Evolutionary conservation across 2,797 vertebrate species (phyloP), one percentile per base, ranked within the genome.

Genomic region (Hippocampus kuda): DNA sequence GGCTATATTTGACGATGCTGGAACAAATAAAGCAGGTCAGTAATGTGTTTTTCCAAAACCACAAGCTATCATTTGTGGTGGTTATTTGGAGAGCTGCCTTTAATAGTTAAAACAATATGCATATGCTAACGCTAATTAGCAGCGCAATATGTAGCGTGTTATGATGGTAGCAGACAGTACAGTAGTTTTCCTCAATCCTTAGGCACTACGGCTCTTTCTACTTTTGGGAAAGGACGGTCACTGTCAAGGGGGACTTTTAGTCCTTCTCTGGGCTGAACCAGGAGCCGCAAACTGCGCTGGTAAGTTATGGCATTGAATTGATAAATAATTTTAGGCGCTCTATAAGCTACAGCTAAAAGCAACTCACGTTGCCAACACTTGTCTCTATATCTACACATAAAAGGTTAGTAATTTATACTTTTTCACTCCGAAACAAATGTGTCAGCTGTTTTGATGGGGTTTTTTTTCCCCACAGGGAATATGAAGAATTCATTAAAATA

Each of bases 121-220:
- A 18, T 30, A 9, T 30, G 41, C 4, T 65, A 2, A 49, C 68
- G n/a, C 20, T 70, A 64, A 57, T 54, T 68, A 65, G 68, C 62
- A 12, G 57, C 26, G 4, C 67, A 46, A 38, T 38, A 3, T 71
- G 7, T 75, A 76, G 78, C 73, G 51, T 44, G 70, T 67, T 75
- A 54, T 68, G 54, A 8, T 68, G 61, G 20, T 0, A 24, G 49
- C n/a, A n/a, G n/a, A n/a, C n/a, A 16, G 13, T 44, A 16, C 0
- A n/a, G 51, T n/a, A n/a, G 11, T 53, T 44, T 61, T 27, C 2
- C 2, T 56, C 67, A 2, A 22, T 5, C 1, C 2, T 1, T 76
- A 90, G 89, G 83, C 78, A 75, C 48, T 90, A 65, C 64, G 79
- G 38, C 22, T 83, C 13, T 24, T 89, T 34, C 69, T 77, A 76